phyloP scores from a whole-genome alignment of 30 jellyfish, hydroid and myxozoan genomes.

The Hydra vulgaris region DNA sequence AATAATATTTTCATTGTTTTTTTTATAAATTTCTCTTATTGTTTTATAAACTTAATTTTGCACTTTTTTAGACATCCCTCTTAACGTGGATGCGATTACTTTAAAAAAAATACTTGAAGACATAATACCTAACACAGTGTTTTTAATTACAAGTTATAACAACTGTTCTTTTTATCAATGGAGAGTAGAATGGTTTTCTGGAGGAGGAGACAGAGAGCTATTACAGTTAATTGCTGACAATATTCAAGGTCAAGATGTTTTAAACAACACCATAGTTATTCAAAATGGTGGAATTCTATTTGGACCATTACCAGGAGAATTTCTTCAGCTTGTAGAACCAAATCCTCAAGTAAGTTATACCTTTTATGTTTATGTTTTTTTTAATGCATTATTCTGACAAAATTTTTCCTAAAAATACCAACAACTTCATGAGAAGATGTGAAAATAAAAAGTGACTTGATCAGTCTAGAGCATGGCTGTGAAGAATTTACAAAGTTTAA shows the following conservation, averaged over 20 bases:
- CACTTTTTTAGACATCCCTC: not conserved
- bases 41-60: not conserved
- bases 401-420: no score
- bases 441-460: no score
- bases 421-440: no score
- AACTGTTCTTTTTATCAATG: conserved; percentile 50
- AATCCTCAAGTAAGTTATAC: conserved; percentile 85
- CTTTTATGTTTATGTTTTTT: no score
- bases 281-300: conserved; percentile 62
- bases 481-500: no score
- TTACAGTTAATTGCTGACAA: conserved; percentile 27
- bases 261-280: conserved; percentile 16
- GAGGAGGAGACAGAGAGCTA: conserved; percentile 70
- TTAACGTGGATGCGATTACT: conserved; percentile 2
- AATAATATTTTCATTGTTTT: no score
- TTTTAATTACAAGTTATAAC: conserved; percentile 4
- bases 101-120: conserved; percentile 9
- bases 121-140: not conserved
- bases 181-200: conserved; percentile 45
- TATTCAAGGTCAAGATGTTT: conserved; percentile 41
- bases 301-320: conserved; percentile 74
- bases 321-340: conserved; percentile 50
- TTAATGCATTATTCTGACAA: no score
- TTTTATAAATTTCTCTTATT: not conserved
- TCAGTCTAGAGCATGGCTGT: no score